A percentile compares a stretch with the other conserved stretches of the same genome.
These are phyloP conservation scores for Plumapathes pennacea DNA, from an alignment of 92 coral and sea anemone species.

Conservation along the genomic window DNA sequence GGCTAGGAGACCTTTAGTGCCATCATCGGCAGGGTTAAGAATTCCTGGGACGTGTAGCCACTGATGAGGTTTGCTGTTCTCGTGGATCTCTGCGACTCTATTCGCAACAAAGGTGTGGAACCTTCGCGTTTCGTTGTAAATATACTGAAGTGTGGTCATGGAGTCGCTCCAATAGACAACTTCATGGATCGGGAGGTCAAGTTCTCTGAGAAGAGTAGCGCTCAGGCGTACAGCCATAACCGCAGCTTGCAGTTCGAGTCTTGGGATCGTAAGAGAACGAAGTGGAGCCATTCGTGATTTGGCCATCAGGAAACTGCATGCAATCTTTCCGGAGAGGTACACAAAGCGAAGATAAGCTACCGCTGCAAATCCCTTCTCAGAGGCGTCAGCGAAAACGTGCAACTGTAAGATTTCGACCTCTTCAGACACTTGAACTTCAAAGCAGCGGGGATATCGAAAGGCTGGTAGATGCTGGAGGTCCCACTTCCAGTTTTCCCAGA, in stretches of 20 bases:
- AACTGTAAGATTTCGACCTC: conserved; percentile 28
- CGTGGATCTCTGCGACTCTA: conserved; percentile 56
- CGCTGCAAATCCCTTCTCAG: conserved; percentile 51
- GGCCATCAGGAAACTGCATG: conserved; percentile 61
- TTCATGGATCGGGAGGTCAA: conserved; percentile 34
- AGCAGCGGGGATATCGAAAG: conserved; percentile 26
- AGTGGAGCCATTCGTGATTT: conserved; percentile 65
- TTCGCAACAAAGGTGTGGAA: conserved; percentile 71
- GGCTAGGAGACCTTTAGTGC: conserved; percentile 48
- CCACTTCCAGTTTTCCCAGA: conserved; percentile 44
- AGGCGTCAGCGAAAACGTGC: conserved; percentile 47
- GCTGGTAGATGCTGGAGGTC: conserved; percentile 6
- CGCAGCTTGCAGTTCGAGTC: conserved; percentile 70
- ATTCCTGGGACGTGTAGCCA: conserved; percentile 70
- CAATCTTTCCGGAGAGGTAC: conserved; percentile 28
- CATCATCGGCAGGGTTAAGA: conserved; percentile 69
- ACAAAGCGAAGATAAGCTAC: conserved; percentile 45
- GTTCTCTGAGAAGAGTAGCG: conserved; percentile 29
- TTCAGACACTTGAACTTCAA: conserved; percentile 16
- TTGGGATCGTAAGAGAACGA: conserved; percentile 43
- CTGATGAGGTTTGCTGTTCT: conserved; percentile 31
- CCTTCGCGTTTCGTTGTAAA: conserved; percentile 44
- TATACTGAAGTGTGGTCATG: conserved; percentile 53
- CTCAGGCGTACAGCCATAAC: conserved; percentile 46
- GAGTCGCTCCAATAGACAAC: conserved; percentile 54